A percentile compares a stretch with the other conserved stretches of the same genome.
phyloP scores from a whole-genome alignment of 2,888 invertebrate species.

The Agelastica alni region DNA sequence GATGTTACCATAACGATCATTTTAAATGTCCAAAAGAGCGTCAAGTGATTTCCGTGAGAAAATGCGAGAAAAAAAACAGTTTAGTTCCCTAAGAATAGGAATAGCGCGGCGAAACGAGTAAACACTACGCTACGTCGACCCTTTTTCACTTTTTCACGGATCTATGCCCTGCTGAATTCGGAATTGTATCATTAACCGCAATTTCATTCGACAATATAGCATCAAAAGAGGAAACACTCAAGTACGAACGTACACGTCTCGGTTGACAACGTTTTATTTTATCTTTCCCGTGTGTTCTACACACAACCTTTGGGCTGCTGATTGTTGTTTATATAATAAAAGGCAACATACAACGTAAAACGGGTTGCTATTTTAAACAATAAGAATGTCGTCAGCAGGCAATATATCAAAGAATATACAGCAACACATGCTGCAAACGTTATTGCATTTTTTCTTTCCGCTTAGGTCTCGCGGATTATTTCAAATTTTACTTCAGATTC shows the following conservation, averaged over 20 bases:
- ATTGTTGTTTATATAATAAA: background rate
- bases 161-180: conserved; percentile 25
- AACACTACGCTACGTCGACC: conserved; percentile 6
- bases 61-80: conserved; percentile 13
- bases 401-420: too few species aligned
- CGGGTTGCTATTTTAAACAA: background rate
- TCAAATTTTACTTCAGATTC: too few species aligned
- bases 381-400: too few species aligned
- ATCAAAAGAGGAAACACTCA: conserved; percentile 20
- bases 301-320: background rate
- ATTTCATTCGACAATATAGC: conserved; percentile 18
- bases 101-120: conserved; percentile 1
- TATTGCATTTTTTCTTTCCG: too few species aligned
- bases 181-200: conserved; percentile 24
- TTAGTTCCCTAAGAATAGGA: conserved; percentile 4
- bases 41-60: conserved; percentile 22
- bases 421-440: too few species aligned
- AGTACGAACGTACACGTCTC: conserved; percentile 16
- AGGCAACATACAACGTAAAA: too few species aligned
- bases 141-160: conserved; percentile 22
- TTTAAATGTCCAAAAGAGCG: conserved; percentile 6
- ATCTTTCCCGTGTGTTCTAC: conserved; percentile 3
- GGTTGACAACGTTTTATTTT: conserved; percentile 19
- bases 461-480: too few species aligned
- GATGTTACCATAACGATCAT: too few species aligned